Evolutionary conservation across 2,113 vertebrate genomes (phyloP).

Genomic region (Microcebus ravelobensis): DNA sequence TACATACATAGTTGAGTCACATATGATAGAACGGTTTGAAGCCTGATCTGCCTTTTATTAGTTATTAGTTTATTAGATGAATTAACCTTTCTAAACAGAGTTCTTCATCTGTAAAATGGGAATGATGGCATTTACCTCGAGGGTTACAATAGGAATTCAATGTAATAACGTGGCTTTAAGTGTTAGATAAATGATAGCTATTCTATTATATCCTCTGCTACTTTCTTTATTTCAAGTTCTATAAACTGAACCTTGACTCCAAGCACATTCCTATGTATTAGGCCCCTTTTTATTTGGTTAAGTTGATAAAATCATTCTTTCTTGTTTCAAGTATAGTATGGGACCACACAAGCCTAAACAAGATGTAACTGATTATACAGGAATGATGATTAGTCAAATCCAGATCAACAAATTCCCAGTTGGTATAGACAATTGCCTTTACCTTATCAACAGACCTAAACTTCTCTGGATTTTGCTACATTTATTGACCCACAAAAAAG

Average conservation of each 20-base stretch:
- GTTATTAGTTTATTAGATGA: not conserved
- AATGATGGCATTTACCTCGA: not conserved
- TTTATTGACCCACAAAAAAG: conserved; percentile 8
- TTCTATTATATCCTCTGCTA: not conserved
- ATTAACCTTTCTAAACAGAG: not conserved
- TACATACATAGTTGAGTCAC: not conserved
- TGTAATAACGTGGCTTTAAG: not conserved
- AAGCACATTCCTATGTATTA: not conserved
- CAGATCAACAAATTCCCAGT: not conserved
- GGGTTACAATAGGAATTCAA: not conserved
- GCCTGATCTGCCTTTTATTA: not conserved
- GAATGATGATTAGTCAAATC: not conserved
- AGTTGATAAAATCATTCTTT: not conserved
- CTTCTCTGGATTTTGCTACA: conserved; percentile 7
- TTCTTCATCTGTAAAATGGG: not conserved
- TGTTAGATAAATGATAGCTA: not conserved
- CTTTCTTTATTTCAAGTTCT: not conserved
- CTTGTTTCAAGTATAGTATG: not conserved
- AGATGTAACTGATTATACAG: not conserved
- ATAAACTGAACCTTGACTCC: not conserved
- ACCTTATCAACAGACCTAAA: not conserved
- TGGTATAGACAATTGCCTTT: not conserved
- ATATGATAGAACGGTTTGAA: not conserved
- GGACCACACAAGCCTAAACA: not conserved
- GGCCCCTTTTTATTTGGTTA: not conserved